Evolutionary conservation across 1,140 invertebrate species (phyloP), one percentile per base, ranked within the genome.

Genomic region (Platyura marginata): DNA sequence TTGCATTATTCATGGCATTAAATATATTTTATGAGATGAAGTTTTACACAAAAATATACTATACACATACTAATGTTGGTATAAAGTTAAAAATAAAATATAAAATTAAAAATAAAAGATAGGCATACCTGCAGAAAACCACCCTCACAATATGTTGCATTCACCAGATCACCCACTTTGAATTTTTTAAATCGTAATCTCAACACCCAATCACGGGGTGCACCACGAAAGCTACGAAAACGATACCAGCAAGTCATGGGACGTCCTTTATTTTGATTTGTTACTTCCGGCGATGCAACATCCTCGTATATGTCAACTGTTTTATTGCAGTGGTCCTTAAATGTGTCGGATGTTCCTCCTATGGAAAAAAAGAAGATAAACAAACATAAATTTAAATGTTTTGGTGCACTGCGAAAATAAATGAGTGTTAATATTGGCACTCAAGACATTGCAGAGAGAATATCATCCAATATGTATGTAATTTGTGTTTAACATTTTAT

Each of bases 231-330:
- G 1, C 81, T 81, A 23, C 84, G 70, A 64, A 91, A 90, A 50
- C 83, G 74, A 63, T 91, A 92, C 70, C 74, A 85, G 61, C 86
- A 92, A 23, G 81, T 85, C 57, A 92, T 68, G 2, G 85, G 83
- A 47, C 79, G 73, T 5, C 84, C 84, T 52, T 77, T 72, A 54
- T 81, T 90, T 42, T 77, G 74, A n/a, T 75, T 63, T 22, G 76
- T 87, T 57, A 91, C 76, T 46, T 82, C 76, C 13, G 87, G 87
- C 44, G 79, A 86, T 9, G 79, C 77, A 4, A 92, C 83, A 57
- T 90, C 84, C 53, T 90, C 84, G 61, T 89, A 89, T 43, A 90
- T 84, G 51, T 89, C 87, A 39, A 91, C 86, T 1, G 86, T 91
- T 57, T 88, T 89, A 63, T 90, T 91, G 63, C 87, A 92, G 50